Conservation (phyloP, 2,888 invertebrate genomes). For the Leptinotarsa peninsularis region DNA sequence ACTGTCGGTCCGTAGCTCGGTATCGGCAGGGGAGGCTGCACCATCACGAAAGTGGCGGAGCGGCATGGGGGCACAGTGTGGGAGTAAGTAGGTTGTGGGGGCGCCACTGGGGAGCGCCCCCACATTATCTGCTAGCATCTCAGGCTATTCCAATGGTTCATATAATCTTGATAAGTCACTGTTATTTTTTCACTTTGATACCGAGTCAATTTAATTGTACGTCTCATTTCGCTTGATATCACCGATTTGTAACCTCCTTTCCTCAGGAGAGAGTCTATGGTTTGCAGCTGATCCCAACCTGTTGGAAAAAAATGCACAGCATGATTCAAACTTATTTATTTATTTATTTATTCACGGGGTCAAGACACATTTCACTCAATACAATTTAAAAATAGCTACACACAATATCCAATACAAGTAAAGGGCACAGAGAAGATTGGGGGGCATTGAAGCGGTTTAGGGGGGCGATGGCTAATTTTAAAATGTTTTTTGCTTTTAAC, state of each 20-base stretch:
- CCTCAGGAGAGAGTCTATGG: conserved; percentile 95
- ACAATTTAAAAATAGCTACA: no score
- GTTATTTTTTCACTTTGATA: conserved; percentile 97
- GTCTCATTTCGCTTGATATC: conserved; percentile 88
- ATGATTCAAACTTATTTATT: not conserved
- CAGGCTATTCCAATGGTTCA: conserved; percentile 74
- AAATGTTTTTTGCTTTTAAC: no score
- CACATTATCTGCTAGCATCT: conserved; percentile 80
- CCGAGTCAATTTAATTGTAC: conserved; percentile 92
- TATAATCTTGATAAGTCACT: conserved; percentile 87
- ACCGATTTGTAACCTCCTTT: conserved; percentile 96
- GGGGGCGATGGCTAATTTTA: no score
- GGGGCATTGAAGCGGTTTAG: no score
- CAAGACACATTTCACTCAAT: not conserved
- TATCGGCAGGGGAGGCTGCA: conserved; percentile 61
- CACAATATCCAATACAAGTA: no score
- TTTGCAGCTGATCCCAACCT: conserved; percentile 99
- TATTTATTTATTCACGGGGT: not conserved
- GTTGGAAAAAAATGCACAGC: conserved; percentile 42
- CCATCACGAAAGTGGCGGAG: conserved; percentile 59
- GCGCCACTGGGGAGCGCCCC: conserved; percentile 65
- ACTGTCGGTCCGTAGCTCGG: conserved; percentile 47
- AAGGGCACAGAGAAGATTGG: no score
- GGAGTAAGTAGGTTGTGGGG: conserved; percentile 52
- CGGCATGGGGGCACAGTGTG: conserved; percentile 46